Percentiles rank a stretch among this genome's conserved stretches.
Evolutionary conservation across 2,797 vertebrate genomes (phyloP).

Genomic region (Cossypha niveicapilla): DNA sequence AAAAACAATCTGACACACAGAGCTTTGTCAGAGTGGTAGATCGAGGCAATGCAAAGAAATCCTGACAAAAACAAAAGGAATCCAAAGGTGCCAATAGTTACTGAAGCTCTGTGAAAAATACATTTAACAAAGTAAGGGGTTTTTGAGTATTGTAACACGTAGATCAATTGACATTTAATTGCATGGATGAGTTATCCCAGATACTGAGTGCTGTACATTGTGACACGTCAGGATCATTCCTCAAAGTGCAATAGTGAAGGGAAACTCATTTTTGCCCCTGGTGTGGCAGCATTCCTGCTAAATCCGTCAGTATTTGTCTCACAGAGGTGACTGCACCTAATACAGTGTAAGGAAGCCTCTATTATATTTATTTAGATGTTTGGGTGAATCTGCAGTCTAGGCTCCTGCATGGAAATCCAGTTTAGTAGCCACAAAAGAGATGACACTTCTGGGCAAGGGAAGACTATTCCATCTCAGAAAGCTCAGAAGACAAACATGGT

Average conservation of each 20-base stretch:
- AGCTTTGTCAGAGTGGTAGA: neutral
- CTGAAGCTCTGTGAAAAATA: neutral
- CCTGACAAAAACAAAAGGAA: neutral
- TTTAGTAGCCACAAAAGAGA: neutral
- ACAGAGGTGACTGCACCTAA: neutral
- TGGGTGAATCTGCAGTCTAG: neutral
- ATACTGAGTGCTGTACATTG: neutral
- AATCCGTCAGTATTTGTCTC: neutral
- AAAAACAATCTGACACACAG: neutral
- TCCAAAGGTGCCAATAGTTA: neutral
- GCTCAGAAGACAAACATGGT: neutral
- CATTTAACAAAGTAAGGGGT: neutral
- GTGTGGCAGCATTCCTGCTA: neutral
- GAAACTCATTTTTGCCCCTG: neutral
- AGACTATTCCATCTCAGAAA: neutral
- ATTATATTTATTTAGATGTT: neutral
- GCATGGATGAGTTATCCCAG: neutral
- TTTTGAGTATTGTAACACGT: neutral
- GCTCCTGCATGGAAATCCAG: neutral
- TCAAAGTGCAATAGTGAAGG: neutral
- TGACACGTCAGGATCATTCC: neutral
- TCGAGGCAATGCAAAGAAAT: neutral
- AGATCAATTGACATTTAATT: neutral
- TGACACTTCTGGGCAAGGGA: neutral
- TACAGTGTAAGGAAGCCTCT: neutral